phyloP scores from a whole-genome alignment of 2,888 invertebrate species.

The Temnothorax ravouxi region DNA sequence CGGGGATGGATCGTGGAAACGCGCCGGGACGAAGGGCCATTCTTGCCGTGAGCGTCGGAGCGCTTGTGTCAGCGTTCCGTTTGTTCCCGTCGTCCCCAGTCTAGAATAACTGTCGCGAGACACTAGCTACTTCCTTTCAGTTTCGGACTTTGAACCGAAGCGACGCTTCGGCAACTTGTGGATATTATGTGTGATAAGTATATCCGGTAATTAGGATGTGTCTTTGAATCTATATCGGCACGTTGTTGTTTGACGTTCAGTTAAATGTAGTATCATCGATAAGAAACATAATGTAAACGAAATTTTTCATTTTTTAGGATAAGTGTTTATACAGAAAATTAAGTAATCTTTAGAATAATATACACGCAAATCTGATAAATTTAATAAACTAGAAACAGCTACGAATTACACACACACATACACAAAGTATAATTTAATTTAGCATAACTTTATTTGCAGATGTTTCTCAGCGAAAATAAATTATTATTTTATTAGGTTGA shows the following conservation, averaged over 20 bases:
- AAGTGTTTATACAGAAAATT: not conserved
- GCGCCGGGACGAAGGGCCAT: slow-evolving; percentile 70
- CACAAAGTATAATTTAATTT: not conserved
- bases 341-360: not conserved
- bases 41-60: slow-evolving; percentile 65
- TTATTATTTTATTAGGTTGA: not conserved
- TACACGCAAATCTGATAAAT: not conserved
- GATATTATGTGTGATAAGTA: not conserved
- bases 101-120: slow-evolving; percentile 66
- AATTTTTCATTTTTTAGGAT: not conserved
- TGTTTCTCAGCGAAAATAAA: not conserved
- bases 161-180: not conserved
- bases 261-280: not conserved
- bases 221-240: not conserved
- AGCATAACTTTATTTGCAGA: not conserved
- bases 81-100: slow-evolving; percentile 54
- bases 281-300: not conserved
- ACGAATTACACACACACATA: not conserved
- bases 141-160: not conserved
- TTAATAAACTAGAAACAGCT: not conserved
- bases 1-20: slow-evolving; percentile 69
- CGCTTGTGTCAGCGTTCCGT: slow-evolving; percentile 74
- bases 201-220: not conserved
- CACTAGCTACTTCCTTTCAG: not conserved
- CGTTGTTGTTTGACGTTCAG: not conserved